Conservation (phyloP, 1,140 invertebrate species). For the Psix sp. region DNA sequence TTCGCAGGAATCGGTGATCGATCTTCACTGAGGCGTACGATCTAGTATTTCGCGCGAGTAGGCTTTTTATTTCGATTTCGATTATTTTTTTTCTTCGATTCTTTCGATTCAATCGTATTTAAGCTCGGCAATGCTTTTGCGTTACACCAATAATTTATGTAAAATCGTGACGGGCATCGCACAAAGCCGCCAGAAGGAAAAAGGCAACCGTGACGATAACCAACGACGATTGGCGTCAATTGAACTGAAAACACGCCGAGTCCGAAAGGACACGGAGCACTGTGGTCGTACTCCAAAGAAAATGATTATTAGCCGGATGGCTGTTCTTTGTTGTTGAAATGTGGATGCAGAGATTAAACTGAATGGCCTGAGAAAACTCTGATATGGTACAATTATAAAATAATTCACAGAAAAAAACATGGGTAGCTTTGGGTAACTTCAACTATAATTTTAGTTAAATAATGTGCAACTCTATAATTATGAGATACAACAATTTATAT, state of each 20-base stretch:
- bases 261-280: not conserved
- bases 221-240: slow-evolving; percentile 27
- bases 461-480: too few species aligned
- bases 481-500: too few species aligned
- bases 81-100: too few species aligned
- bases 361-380: slow-evolving; percentile 14
- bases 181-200: slow-evolving; percentile 27
- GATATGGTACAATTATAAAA: not conserved
- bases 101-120: not conserved
- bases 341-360: slow-evolving; percentile 8
- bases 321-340: slow-evolving; percentile 18
- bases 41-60: not conserved
- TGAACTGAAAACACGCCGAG: slow-evolving; percentile 17
- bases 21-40: slow-evolving; percentile 36
- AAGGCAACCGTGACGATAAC: slow-evolving; percentile 22
- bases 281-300: slow-evolving; percentile 25
- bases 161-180: slow-evolving; percentile 22
- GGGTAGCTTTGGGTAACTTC: too few species aligned
- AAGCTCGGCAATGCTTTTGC: slow-evolving; percentile 7
- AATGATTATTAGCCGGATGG: slow-evolving; percentile 21
- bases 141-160: slow-evolving; percentile 35
- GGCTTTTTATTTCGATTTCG: not conserved
- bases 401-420: too few species aligned
- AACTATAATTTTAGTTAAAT: too few species aligned
- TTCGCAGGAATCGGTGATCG: slow-evolving; percentile 20